Evolutionary conservation across 2,888 invertebrate species (phyloP).

Genomic region (Salticus scenicus): DNA sequence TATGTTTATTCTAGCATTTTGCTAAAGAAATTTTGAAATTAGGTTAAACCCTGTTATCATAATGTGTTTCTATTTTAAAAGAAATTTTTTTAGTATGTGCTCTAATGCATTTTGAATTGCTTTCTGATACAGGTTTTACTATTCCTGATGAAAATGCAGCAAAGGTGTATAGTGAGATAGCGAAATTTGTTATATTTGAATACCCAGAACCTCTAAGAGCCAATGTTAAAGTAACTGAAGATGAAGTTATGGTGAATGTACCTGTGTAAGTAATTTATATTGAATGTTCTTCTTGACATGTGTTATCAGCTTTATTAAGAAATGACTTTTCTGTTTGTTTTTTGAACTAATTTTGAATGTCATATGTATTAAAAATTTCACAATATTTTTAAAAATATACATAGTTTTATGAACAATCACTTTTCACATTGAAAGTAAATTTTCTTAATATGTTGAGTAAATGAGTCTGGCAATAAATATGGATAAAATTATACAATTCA

Average conservation of each 20-base stretch:
- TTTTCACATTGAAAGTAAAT: not conserved
- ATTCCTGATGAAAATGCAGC: not conserved
- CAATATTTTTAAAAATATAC: no score
- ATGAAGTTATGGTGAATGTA: not conserved
- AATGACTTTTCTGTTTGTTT: no score
- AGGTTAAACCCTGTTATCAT: no score
- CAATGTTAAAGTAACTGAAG: conserved; percentile 6
- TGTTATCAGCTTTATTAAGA: no score
- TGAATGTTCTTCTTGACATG: no score
- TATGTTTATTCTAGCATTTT: not conserved
- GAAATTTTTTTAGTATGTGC: no score
- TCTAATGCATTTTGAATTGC: not conserved
- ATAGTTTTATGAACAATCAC: not conserved
- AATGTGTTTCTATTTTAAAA: no score
- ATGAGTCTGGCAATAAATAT: no score
- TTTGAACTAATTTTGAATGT: no score
- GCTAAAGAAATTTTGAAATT: no score
- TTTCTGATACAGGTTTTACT: conserved; percentile 30
- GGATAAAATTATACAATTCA: no score
- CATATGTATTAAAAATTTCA: no score
- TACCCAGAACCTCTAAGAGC: conserved; percentile 15
- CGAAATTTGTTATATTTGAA: not conserved
- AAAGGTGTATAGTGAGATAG: conserved; percentile 13
- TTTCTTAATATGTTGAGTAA: not conserved
- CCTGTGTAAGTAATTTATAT: conserved; percentile 25